Evolutionary conservation across 1,140 invertebrate species (phyloP).

Genomic region (Drosophila athabasca): DNA sequence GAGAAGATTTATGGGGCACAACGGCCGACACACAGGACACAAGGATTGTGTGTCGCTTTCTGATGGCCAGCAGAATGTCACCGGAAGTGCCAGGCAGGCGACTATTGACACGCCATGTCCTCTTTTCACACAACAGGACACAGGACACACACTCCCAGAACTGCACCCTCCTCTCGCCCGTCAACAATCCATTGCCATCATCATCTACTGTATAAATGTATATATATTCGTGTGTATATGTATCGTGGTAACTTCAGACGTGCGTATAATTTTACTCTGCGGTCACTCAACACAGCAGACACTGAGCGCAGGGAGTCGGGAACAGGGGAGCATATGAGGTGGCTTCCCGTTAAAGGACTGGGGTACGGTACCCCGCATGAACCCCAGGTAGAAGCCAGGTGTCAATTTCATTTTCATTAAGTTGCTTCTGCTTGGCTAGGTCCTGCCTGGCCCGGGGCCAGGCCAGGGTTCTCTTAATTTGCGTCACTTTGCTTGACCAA

Average conservation of each 20-base stretch:
- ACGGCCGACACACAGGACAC: slow-evolving; percentile 30
- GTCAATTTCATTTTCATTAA: slow-evolving; percentile 81
- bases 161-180: not conserved
- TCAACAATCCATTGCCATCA: slow-evolving; percentile 7
- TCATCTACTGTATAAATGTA: slow-evolving; percentile 18
- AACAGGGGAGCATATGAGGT: not conserved
- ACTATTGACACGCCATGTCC: slow-evolving; percentile 72
- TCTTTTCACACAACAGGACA: slow-evolving; percentile 9
- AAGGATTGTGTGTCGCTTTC: slow-evolving; percentile 22
- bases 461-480: slow-evolving; percentile 64
- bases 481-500: slow-evolving; percentile 65
- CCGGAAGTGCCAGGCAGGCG: slow-evolving; percentile 53
- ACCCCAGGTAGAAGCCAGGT: slow-evolving; percentile 55
- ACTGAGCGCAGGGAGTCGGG: not conserved
- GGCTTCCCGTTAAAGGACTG: slow-evolving; percentile 10
- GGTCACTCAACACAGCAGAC: slow-evolving; percentile 50
- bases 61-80: slow-evolving; percentile 54
- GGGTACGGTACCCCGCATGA: too few relatives aligned
- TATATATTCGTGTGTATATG: slow-evolving; percentile 8
- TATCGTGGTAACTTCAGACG: slow-evolving; percentile 67
- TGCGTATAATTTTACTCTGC: slow-evolving; percentile 76
- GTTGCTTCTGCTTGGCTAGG: slow-evolving; percentile 74
- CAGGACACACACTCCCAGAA: too few relatives aligned
- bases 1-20: slow-evolving; percentile 51
- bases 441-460: not conserved